Base-by-base conservation (phyloP, 2,113 vertebrate species). In the Rissa tridactyla region DNA sequence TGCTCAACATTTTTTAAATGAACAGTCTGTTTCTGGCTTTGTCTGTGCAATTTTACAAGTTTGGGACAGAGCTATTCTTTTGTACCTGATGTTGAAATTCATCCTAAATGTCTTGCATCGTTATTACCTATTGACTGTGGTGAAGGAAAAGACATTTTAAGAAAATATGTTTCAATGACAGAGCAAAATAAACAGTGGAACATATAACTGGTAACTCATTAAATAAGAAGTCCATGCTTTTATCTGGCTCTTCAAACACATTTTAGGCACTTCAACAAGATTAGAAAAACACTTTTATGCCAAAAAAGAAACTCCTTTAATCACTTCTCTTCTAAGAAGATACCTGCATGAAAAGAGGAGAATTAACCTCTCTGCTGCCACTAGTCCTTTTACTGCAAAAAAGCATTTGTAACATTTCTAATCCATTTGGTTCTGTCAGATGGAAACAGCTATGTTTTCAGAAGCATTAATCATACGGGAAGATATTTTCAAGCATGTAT, bases 261-360 rank as follows among this genome's bases (percentile, higher is more conserved):
- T 96, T 97, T 97, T 96, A 97, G 77, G 86, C 81, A 95, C 97
- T 97, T 96, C 92, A 96, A 82, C 83, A 82, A 97, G 97, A 96
- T 96, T 94, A 97, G 91, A 96, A 94, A 95, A 96, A 84, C 91
- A 94, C 95, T 96, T 95, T 94, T 92, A 97, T 91, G 70, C 92
- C 96, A 82, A 97, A 96, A 96, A 94, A 91, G 78, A 27, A 83
- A 82, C 83, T 94, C 81, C 83, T 96, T 96, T 96, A 97, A 97
- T 97, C 92, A 95, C 95, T 96, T 95, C 83, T 84, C 88, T 95
- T 94, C 88, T 94, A 91, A 95, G 92, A 89, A 92, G 86, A 79
- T 85, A 96, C 95, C 93, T 97, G 92, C 86, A 92, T 94, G 69
- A 90, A 93, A 94, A 91, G 72, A 92, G 65, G 36, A 95, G 84